Evolutionary conservation across 2,888 invertebrate genomes (phyloP).

Genomic region (Melieria crassipennis): DNA sequence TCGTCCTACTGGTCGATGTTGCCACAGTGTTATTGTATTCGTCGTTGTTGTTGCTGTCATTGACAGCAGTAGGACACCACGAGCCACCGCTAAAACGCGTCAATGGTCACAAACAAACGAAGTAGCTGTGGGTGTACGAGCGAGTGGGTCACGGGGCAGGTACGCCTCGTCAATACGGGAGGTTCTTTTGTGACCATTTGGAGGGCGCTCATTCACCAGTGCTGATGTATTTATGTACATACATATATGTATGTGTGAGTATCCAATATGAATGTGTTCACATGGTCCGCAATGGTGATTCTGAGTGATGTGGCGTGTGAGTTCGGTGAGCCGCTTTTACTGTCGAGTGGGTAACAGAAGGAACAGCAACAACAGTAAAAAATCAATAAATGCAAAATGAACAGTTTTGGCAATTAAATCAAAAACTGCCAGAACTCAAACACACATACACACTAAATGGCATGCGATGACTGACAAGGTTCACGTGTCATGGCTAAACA

Average conservation of each 20-base stretch:
- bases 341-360: no score
- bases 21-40: neutral
- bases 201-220: neutral
- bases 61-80: neutral
- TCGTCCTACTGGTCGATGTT: no score
- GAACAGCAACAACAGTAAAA: no score
- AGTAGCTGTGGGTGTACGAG: neutral
- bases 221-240: neutral
- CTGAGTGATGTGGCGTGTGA: neutral
- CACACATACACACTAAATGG: no score
- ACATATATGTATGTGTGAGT: neutral
- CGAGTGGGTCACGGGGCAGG: neutral
- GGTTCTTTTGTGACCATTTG: constrained; percentile 1
- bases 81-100: neutral
- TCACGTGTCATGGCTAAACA: no score
- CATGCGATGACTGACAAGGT: no score
- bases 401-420: no score
- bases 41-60: neutral
- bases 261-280: neutral
- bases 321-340: neutral
- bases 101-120: neutral
- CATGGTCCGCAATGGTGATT: no score
- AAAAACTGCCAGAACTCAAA: no score
- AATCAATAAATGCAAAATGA: no score
- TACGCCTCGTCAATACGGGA: constrained; percentile 4